Evolutionary conservation across 2,113 vertebrate species (phyloP), one percentile per base, ranked within the genome.

Genomic region (Alligator mississippiensis): DNA sequence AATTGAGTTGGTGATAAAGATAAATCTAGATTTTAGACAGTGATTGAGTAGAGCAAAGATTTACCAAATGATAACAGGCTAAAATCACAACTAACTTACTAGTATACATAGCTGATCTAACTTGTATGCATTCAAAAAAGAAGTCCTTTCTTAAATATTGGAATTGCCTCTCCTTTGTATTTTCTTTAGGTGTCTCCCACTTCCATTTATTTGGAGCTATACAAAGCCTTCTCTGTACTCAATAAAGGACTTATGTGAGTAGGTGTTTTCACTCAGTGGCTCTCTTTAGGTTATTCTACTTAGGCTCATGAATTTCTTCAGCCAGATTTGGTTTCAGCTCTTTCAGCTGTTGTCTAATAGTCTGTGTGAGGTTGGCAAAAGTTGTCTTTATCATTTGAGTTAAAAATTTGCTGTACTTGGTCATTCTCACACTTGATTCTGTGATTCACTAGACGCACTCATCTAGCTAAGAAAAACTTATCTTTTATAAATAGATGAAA

Each of bases 181-280:
- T 47, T 47, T 76, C n/a, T 62, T 24, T 79, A 2, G 0, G 66
- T 2, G 4, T 19, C 11, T 55, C 28, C 2, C 21, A 3, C 11
- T 66, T 80, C 66, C 72, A 14, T 28, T 63, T 61, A 24, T 72
- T 85, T n/a, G 18, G 57, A 17, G 30, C 88, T 19, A 61, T 47
- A 0, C 15, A 27, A 30, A 24, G 10, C n/a, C 18, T 64, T 7
- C 18, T 63, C 19, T 25, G 25, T 66, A 11, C 68, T 18, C 25
- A 4, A 38, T 21, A 22, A 28, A 80, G 24, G 70, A 58, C n/a
- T 38, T 47, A 1, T 1, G 6, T 24, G 21, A 28, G 58, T n/a
- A 63, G 24, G 47, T 85, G 47, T 47, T 68, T 57, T 28, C 11
- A 22, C 13, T 57, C 5, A 47, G 47, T 47, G 47, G 7, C 47